Base-by-base conservation (phyloP, 2,113 vertebrate species). In the Zeus faber region DNA sequence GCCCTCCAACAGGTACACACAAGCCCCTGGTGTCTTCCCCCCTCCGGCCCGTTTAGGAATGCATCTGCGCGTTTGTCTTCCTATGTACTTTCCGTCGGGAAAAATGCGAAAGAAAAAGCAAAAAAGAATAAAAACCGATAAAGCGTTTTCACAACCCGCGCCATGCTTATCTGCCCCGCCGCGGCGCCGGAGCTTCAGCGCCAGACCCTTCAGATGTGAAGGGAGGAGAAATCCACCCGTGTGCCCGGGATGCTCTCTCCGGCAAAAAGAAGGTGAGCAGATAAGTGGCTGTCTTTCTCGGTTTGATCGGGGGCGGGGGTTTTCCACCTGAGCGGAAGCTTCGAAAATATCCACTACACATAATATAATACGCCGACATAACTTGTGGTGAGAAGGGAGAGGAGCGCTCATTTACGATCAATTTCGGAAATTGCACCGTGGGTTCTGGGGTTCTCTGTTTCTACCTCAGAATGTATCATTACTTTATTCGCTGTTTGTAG, bases 61-160 rank as follows among this genome's bases (percentile, higher is more conserved):
- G 76, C 73, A 82, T 83, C 81, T 63, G 26, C 62, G 67, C 76
- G 79, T 80, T 73, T 60, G 80, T 85, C 81, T 83, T 52, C 31
- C 35, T 60, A 67, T 82, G 75, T 79, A 66, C 69, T 76, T 59
- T 43, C 54, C 69, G 57, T 78, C 68, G 40, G n/a, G n/a, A n/a
- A n/a, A n/a, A n/a, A n/a, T n/a, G n/a, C n/a, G n/a, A n/a, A n/a
- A n/a, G n/a, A n/a, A n/a, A n/a, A n/a, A n/a, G n/a, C n/a, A n/a
- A n/a, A n/a, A n/a, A n/a, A n/a, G n/a, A n/a, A n/a, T 74, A 74
- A 80, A 76, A 50, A 40, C 55, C 25, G 80, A 85, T 81, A 80
- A 74, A 69, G 39, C 24, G 37, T 4, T 54, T 33, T 59, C n/a
- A n/a, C n/a, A n/a, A n/a, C 49, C 17, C 8, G 54, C 41, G 43